Evolutionary conservation across 1,140 invertebrate genomes (phyloP).

Genomic region (Druon quercuslanigerum): DNA sequence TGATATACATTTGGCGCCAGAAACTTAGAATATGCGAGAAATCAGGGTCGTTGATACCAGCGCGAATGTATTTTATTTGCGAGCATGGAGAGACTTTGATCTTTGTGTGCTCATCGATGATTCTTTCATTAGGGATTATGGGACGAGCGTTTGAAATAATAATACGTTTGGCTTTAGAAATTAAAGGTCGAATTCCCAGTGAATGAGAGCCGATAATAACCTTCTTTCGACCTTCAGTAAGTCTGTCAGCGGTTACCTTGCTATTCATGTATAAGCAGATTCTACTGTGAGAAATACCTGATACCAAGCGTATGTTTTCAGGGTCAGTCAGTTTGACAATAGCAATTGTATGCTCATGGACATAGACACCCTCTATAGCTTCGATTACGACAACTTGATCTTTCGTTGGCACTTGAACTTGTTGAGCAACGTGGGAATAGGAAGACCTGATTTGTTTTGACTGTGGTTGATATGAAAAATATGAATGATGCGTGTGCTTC

Average conservation of each 20-base stretch:
- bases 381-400: slow-evolving; percentile 31
- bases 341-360: slow-evolving; percentile 35
- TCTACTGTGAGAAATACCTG: neutral
- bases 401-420: no score
- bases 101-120: slow-evolving; percentile 21
- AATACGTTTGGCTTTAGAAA: slow-evolving; percentile 39
- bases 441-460: no score
- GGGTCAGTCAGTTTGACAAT: slow-evolving; percentile 35
- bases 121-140: slow-evolving; percentile 34
- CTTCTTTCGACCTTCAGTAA: no score
- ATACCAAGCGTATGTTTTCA: slow-evolving; percentile 36
- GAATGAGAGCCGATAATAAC: slow-evolving; percentile 29
- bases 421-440: no score
- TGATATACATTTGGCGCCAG: slow-evolving; percentile 36
- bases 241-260: no score
- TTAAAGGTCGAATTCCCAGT: slow-evolving; percentile 35
- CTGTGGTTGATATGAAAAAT: no score
- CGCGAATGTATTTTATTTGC: slow-evolving; percentile 32
- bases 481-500: no score
- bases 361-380: neutral
- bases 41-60: slow-evolving; percentile 28
- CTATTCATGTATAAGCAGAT: slow-evolving; percentile 38
- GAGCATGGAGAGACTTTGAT: slow-evolving; percentile 25
- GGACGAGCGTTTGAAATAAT: slow-evolving; percentile 42
- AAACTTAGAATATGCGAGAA: slow-evolving; percentile 38